Percentiles rank a stretch among this genome's conserved stretches.
Conservation (phyloP, 2,888 invertebrate genomes). For the Trypoxylon attenuatum region DNA sequence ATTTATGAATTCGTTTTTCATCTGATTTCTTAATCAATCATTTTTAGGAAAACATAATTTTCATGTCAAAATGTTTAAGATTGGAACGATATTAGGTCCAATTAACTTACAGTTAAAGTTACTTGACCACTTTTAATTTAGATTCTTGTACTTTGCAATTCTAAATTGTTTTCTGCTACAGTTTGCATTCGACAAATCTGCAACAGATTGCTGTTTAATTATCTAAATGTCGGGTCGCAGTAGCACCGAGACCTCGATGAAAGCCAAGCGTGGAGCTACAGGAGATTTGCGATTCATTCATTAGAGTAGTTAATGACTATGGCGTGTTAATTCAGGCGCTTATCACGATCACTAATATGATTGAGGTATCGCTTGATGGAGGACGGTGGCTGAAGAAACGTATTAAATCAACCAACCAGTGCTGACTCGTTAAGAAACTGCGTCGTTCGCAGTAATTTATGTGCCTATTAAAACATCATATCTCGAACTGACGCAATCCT, state of each 20-base stretch:
- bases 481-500: neutral
- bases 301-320: neutral
- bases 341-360: constrained; percentile 1
- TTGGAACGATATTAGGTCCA: too few relatives aligned
- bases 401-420: neutral
- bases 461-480: neutral
- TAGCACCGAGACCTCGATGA: neutral
- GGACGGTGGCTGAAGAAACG: neutral
- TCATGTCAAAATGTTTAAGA: too few relatives aligned
- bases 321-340: neutral
- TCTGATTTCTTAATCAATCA: too few relatives aligned
- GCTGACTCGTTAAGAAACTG: neutral
- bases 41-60: too few relatives aligned
- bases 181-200: too few relatives aligned
- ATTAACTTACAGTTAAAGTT: too few relatives aligned
- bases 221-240: too few relatives aligned
- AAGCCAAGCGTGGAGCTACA: neutral
- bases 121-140: too few relatives aligned
- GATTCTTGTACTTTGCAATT: too few relatives aligned
- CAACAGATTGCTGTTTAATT: too few relatives aligned
- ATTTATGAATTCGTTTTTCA: too few relatives aligned
- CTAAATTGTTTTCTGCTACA: too few relatives aligned
- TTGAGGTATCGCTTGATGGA: constrained; percentile 3
- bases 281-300: constrained; percentile 8
- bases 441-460: neutral